Percentiles rank a stretch among this genome's conserved stretches.
Conservation (phyloP, 2,113 vertebrate genomes). For the Artemisiospiza belli region DNA sequence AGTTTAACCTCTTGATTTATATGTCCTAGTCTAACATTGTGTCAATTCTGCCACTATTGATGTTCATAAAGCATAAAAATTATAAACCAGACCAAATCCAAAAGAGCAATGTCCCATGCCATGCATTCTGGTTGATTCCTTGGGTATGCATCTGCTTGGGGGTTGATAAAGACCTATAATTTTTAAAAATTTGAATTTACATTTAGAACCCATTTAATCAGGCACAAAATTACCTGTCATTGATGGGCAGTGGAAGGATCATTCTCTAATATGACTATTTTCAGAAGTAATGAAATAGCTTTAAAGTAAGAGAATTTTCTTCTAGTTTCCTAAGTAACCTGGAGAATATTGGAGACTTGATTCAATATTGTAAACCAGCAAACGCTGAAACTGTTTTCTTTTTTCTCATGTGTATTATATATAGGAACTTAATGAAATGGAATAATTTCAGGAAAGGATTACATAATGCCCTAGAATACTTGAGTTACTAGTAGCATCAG, state of each 20-base stretch:
- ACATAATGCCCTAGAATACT: not conserved
- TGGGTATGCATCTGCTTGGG: not conserved
- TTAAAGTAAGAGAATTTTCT: not conserved
- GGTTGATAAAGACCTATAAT: not conserved
- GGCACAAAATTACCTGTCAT: not conserved
- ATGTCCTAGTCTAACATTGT: not conserved
- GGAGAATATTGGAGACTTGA: not conserved
- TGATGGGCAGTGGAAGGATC: not conserved
- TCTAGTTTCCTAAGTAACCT: not conserved
- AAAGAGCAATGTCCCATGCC: not conserved
- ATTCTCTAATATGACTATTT: not conserved
- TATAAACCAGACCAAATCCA: not conserved
- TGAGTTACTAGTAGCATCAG: not conserved
- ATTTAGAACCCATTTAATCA: not conserved
- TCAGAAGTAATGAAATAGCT: not conserved
- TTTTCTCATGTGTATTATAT: not conserved
- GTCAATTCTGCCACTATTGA: conserved; percentile 28
- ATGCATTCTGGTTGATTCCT: not conserved
- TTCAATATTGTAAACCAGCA: not conserved
- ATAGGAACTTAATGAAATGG: not conserved
- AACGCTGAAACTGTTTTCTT: not conserved
- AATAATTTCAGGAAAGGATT: not conserved
- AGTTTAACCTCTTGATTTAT: conserved; percentile 44
- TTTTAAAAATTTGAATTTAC: not conserved
- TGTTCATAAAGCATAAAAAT: conserved; percentile 25